Base-by-base conservation (phyloP, 2,113 vertebrate genomes). In the Felis catus region DNA sequence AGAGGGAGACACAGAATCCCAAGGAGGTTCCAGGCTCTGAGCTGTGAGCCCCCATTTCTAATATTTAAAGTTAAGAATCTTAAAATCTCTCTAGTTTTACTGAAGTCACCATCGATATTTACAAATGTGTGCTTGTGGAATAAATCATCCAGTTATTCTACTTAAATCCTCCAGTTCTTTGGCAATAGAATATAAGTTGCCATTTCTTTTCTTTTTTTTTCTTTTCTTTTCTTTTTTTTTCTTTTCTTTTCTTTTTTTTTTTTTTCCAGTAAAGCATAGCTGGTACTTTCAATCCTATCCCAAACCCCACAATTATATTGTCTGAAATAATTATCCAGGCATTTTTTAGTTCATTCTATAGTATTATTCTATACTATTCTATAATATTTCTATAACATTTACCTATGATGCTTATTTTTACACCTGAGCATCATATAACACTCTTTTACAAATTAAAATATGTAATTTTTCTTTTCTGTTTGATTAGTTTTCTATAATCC, bases 221-320 rank as follows among this genome's bases (percentile, higher is more conserved):
- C 45, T 45, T 45, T 45, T 45, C 45, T 45, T 45, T 45, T 8
- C 36, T 41, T 45, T 45, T 45, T 9, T 45, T 45, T 45, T 45
- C 45, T 45, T 45, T 45, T 45, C 45, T 45, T 45, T 45, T 45
- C 6, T 39, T 73, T 36, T 39, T 36, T 36, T 39, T 36, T 27
- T 51, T 3, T 45, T 73, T 5, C 31, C 4, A 74, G 1, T 19
- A 25, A 13, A 71, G 1, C n/a, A 0, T 23, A 7, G 15, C 1
- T 85, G 0, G 0, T 23, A 45, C 5, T 8, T 36, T 7, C 1
- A 7, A 31, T 15, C 10, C 0, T 73, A 11, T 15, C 31, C 31
- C 31, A 66, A 86, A 70, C 36, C 0, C 5, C 18, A 7, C 10
- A 53, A 6, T 68, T 79, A 15, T 15, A 36, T 41, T 4, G 39